Evolutionary conservation across 2,113 vertebrate genomes (phyloP), one percentile per base, ranked within the genome.

Genomic region (Paraplagusia blochii): DNA sequence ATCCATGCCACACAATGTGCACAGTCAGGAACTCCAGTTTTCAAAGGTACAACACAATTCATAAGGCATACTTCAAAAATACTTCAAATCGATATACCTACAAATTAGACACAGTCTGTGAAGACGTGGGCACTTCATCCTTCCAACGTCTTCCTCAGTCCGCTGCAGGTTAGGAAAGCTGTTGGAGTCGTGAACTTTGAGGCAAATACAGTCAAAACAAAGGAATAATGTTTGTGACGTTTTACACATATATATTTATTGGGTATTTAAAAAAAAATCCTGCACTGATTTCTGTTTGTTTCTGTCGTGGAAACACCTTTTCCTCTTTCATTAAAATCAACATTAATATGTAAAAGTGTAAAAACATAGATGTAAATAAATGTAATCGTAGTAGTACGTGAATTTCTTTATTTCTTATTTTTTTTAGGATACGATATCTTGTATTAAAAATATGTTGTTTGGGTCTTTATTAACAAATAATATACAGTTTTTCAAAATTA

Each of bases 21-120:
- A 87, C 74, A 82, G 82, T 74, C 73, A 87, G 67, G 53, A 80
- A 87, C 69, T 85, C 75, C 77, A 84, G 52, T 72, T 72, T 79
- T 87, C 85, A 76, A 88, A 85, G 77, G 73, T 83, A 88, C 83
- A 80, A 90, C 82, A 88, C 78, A 81, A 80, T 52, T 82, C 46
- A 82, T 61, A 81, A 82, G 85, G 66, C 66, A 79, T 61, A 77
- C 52, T 68, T 15, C 39, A 48, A 63, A 66, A 81, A 65, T 44
- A 61, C 49, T 59, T 16, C 22, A 33, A 45, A 53, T 66, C n/a
- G n/a, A 22, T 50, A 52, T 7, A 49, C 50, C 44, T 47, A 18
- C 64, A 50, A 61, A 52, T 17, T 38, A 72, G 76, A 53, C 33
- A 66, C 51, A 64, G 44, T n/a, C 52, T 72, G 58, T 76, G 73